Base-by-base conservation (phyloP, 2,797 vertebrate species). In the Paratrypauchen microcephalus region DNA sequence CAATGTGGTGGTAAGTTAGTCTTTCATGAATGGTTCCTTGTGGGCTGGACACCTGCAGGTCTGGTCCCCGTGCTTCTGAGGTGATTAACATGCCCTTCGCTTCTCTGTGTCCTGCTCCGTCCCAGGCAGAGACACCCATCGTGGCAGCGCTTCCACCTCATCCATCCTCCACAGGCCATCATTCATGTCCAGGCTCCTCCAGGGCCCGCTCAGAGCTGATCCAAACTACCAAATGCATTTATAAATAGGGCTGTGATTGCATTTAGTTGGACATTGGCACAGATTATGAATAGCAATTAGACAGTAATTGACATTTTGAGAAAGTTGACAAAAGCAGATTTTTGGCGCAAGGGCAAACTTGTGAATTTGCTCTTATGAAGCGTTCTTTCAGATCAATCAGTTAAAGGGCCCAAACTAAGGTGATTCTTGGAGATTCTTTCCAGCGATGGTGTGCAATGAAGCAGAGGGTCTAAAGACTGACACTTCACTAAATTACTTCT, bases 51-150 rank as follows among this genome's bases (percentile, higher is more conserved):
- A 93, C 91, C 92, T 93, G 92, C 92, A 86, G 75, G 50, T 72
- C 83, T 83, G 69, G 71, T 78, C 87, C 86, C 83, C 72, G 87
- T 78, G 83, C 80, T 83, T 75, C 79, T 86, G 62, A 76, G 36
- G 83, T 76, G 75, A 89, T 94, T 93, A 90, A 90, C 91, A 93
- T 93, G 89, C 92, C 88, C 82, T 84, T 84, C 86, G 86, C 79
- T 83, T 79, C 82, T 80, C 83, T 56, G 55, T 54, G 76, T 77
- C 81, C 83, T 82, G 74, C 76, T 72, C 77, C 45, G 47, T 70
- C 72, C 72, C 66, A 55, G 71, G 74, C 71, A 79, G 77, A 5
- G 74, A 78, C 75, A 63, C 77, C 78, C 77, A 75, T 71, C 79
- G 88, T 91, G 88, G 87, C 92, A 93, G 88, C 88, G 91, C 90